Evolutionary conservation across 2,797 vertebrate species (phyloP).

Genomic region (Lagodon rhomboides): DNA sequence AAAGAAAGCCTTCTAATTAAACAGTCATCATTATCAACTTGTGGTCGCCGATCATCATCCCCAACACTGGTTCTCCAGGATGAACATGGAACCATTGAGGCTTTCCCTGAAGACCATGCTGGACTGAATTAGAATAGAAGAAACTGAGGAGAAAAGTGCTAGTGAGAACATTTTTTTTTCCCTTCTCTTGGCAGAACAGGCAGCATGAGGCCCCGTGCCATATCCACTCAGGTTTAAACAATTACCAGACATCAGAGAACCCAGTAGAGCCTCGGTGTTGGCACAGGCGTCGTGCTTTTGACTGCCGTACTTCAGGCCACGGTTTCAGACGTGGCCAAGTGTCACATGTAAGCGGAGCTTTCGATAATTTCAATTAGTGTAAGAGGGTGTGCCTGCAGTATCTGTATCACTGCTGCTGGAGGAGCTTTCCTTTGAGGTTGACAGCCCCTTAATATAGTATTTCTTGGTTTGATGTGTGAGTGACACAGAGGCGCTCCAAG

Average conservation of each 20-base stretch:
- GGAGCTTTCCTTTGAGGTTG: slow-evolving; percentile 81
- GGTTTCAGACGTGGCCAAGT: slow-evolving; percentile 77
- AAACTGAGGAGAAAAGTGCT: slow-evolving; percentile 77
- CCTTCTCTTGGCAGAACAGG: slow-evolving; percentile 74
- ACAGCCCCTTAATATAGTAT: slow-evolving; percentile 85
- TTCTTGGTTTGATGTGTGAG: slow-evolving; percentile 87
- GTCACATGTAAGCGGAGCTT: slow-evolving; percentile 81
- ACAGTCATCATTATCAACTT: slow-evolving; percentile 91
- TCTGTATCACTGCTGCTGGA: slow-evolving; percentile 79
- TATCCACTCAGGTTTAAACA: slow-evolving; percentile 88
- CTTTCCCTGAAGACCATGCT: slow-evolving; percentile 78
- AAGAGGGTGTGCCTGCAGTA: slow-evolving; percentile 82
- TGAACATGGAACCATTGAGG: slow-evolving; percentile 85
- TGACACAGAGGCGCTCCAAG: slow-evolving; percentile 82
- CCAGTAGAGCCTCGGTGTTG: slow-evolving; percentile 76
- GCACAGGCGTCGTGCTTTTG: slow-evolving; percentile 68
- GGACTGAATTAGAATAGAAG: slow-evolving; percentile 85
- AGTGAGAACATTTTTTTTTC: slow-evolving; percentile 63
- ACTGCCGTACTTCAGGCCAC: slow-evolving; percentile 67
- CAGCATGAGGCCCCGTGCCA: slow-evolving; percentile 76
- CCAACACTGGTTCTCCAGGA: slow-evolving; percentile 82
- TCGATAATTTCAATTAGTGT: slow-evolving; percentile 86
- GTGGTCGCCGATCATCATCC: slow-evolving; percentile 85
- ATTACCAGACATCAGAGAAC: slow-evolving; percentile 85
- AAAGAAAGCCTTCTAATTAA: slow-evolving; percentile 91